Evolutionary conservation across 2,797 vertebrate genomes (phyloP).

Genomic region (Alosa sapidissima): DNA sequence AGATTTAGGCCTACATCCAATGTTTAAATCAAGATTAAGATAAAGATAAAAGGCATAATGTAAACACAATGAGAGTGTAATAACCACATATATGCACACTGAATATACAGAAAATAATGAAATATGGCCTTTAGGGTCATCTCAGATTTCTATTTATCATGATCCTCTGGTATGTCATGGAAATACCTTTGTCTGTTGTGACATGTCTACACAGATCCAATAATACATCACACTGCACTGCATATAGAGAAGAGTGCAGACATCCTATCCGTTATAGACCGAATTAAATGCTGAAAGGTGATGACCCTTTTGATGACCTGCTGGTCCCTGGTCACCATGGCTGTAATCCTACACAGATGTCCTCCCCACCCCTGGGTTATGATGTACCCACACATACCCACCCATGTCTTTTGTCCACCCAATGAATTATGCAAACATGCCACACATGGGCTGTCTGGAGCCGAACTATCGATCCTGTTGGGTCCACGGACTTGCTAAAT

Average conservation of each 20-base stretch:
- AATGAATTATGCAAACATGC: constrained; percentile 78
- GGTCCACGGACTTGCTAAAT: constrained; percentile 60
- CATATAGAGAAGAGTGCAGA: background rate
- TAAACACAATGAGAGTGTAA: background rate
- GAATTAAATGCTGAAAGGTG: background rate
- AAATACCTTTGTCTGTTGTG: background rate
- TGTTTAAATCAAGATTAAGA: too few species aligned
- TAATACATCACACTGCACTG: background rate
- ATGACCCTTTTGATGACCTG: background rate
- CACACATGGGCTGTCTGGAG: constrained; percentile 76
- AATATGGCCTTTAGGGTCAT: background rate
- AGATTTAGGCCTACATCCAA: too few species aligned
- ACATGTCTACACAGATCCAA: background rate
- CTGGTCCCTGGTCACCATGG: constrained; percentile 51
- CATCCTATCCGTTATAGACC: constrained; percentile 5
- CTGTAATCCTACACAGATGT: background rate
- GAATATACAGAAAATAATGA: background rate
- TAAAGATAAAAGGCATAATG: background rate
- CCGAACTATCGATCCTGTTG: constrained; percentile 72
- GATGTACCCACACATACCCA: background rate
- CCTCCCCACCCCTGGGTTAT: background rate
- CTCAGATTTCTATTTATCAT: background rate
- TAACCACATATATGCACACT: background rate
- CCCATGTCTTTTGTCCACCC: constrained; percentile 63
- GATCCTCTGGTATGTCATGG: background rate